These are phyloP conservation scores for Diachrysia chrysitis DNA, from an alignment of 2,888 invertebrate species.

Conservation along the genomic window DNA sequence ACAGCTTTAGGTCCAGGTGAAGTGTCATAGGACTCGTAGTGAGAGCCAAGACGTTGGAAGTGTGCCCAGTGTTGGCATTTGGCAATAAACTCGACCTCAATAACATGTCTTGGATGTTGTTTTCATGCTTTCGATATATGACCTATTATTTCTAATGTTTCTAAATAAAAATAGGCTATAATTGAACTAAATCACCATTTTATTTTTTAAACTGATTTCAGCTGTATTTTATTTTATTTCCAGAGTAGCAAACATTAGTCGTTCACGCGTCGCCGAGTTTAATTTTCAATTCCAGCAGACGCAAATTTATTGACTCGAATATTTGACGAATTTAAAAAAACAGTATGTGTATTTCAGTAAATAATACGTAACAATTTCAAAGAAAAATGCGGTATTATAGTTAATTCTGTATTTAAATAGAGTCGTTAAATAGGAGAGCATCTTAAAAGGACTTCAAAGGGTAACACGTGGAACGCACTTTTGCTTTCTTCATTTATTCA, in stretches of 20 bases:
- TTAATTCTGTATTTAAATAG: conserved; percentile 60
- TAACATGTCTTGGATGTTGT: background rate
- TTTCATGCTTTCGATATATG: background rate
- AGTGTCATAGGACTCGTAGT: background rate
- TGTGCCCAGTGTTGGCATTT: conserved; percentile 1
- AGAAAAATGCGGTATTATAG: conserved; percentile 34
- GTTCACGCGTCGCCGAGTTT: background rate
- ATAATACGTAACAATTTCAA: conserved; percentile 11
- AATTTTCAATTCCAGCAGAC: background rate
- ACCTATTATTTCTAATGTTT: background rate
- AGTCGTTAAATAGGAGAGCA: conserved; percentile 50
- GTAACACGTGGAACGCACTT: conserved; percentile 55
- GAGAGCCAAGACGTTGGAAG: background rate
- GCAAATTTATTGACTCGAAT: no score
- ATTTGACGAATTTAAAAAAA: no score
- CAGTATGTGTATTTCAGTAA: background rate
- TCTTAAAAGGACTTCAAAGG: conserved; percentile 61
- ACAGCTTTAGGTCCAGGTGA: background rate
- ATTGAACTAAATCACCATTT: background rate
- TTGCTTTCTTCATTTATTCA: conserved; percentile 69
- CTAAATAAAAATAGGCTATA: background rate
- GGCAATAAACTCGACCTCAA: conserved; percentile 4
- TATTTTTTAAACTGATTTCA: background rate
- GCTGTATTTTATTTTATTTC: background rate
- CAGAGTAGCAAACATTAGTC: background rate